A percentile compares a stretch with the other conserved stretches of the same genome.
phyloP scores from a whole-genome alignment of 2,113 vertebrate species.

The Elgaria multicarinata region DNA sequence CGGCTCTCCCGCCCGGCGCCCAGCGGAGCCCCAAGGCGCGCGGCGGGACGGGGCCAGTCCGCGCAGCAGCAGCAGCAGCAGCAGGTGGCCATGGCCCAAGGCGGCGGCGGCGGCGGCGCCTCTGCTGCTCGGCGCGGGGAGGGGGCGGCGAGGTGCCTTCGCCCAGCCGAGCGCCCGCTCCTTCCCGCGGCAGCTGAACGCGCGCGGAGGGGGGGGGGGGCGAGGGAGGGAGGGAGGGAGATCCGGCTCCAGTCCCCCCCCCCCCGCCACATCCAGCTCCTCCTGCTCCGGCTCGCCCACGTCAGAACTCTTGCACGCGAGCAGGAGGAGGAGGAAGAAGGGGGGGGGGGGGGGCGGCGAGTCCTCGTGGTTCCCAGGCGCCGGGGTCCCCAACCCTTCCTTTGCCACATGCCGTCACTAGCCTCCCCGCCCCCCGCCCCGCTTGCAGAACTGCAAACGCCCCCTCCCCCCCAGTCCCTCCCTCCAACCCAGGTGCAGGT shows the following conservation, averaged over 20 bases:
- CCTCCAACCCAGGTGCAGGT: background rate
- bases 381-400: background rate
- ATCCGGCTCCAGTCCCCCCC: background rate
- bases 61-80: constrained; percentile 10
- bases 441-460: no score
- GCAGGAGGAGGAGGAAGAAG: background rate
- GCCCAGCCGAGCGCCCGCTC: background rate
- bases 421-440: background rate
- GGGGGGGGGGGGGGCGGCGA: background rate
- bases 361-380: background rate
- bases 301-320: constrained; percentile 1
- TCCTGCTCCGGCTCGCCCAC: constrained; percentile 8
- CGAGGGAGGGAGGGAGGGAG: background rate
- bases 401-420: background rate
- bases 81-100: constrained; percentile 26
- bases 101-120: no score
- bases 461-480: no score
- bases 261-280: background rate
- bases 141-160: background rate
- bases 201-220: background rate
- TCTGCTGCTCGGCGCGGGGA: no score
- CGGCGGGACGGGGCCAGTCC: background rate
- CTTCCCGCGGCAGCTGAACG: background rate
- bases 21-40: background rate
- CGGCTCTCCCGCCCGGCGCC: background rate